phyloP scores from a whole-genome alignment of 1,140 invertebrate genomes.

The Pinna nobilis region DNA sequence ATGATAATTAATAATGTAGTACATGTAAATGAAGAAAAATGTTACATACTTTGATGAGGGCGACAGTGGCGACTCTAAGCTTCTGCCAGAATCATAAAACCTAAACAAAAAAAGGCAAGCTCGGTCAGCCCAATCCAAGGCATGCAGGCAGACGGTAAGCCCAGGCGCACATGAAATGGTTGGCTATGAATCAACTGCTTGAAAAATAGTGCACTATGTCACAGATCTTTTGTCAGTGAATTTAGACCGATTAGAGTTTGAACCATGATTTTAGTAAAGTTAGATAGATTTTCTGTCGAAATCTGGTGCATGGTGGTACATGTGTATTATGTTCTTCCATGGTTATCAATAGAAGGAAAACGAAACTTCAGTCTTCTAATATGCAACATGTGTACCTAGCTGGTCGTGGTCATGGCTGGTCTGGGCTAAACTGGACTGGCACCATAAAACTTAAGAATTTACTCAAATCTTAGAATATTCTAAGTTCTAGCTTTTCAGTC shows the following conservation, averaged over 20 bases:
- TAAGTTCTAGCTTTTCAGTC: no score
- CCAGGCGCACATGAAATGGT: slow-evolving; percentile 8
- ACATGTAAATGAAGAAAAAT: background rate
- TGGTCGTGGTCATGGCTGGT: no score
- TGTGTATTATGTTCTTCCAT: no score
- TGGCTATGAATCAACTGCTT: background rate
- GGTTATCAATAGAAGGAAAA: no score
- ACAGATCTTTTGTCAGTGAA: background rate
- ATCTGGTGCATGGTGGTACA: background rate
- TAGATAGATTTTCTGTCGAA: slow-evolving; percentile 4
- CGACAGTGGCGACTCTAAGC: slow-evolving; percentile 39
- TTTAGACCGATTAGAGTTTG: background rate
- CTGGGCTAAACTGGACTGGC: no score
- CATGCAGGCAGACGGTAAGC: slow-evolving; percentile 11
- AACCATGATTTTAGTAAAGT: background rate
- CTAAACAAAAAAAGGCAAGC: slow-evolving; percentile 33
- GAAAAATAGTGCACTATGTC: background rate
- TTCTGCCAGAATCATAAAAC: slow-evolving; percentile 46
- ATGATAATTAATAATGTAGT: background rate
- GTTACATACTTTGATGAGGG: slow-evolving; percentile 34
- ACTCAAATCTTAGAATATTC: no score
- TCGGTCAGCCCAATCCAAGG: slow-evolving; percentile 1
- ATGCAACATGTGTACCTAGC: no score
- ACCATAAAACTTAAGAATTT: no score
- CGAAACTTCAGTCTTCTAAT: no score